Percentiles rank a stretch among this genome's conserved stretches.
These are phyloP conservation scores for Ceratina calcarata DNA, from an alignment of 1,140 invertebrate genomes.

Conservation along the genomic window DNA sequence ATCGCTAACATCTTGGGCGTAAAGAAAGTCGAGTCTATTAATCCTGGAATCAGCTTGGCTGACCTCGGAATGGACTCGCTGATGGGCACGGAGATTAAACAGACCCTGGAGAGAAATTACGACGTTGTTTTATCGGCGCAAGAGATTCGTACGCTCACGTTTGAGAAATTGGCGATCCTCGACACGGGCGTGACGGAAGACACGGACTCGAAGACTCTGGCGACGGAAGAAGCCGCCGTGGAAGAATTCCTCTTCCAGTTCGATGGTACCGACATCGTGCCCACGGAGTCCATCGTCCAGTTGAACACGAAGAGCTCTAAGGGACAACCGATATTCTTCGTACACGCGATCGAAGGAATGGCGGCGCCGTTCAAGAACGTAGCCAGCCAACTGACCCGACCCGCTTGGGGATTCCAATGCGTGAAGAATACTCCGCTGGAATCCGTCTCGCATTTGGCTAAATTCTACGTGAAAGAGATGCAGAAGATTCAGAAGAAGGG, in stretches of 20 bases:
- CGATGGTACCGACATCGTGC: slow-evolving; percentile 81
- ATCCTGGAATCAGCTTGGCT: slow-evolving; percentile 87
- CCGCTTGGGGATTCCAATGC: slow-evolving; percentile 95
- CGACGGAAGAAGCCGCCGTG: not conserved
- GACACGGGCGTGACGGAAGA: slow-evolving; percentile 56
- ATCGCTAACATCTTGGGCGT: slow-evolving; percentile 93
- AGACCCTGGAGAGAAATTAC: slow-evolving; percentile 95
- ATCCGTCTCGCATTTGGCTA: slow-evolving; percentile 88
- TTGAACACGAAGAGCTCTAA: slow-evolving; percentile 81
- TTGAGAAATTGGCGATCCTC: slow-evolving; percentile 85
- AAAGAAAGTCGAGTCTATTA: slow-evolving; percentile 90
- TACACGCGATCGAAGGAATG: slow-evolving; percentile 96
- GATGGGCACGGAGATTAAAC: slow-evolving; percentile 99
- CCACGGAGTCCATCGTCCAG: slow-evolving; percentile 83
- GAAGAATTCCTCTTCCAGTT: slow-evolving; percentile 68
- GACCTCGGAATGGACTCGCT: slow-evolving; percentile 98
- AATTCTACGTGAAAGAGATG: slow-evolving; percentile 90
- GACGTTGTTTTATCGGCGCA: slow-evolving; percentile 93
- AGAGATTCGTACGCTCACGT: slow-evolving; percentile 92
- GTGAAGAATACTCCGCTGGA: slow-evolving; percentile 87
- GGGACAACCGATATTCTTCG: slow-evolving; percentile 85
- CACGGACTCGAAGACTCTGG: fast-evolving
- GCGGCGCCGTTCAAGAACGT: slow-evolving; percentile 86
- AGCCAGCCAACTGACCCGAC: slow-evolving; percentile 85
- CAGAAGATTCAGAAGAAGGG: slow-evolving; percentile 88